A percentile compares a stretch with the other conserved stretches of the same genome.
These are phyloP conservation scores for Spodoptera littoralis DNA, from an alignment of 2,888 invertebrate genomes.

Conservation along the genomic window DNA sequence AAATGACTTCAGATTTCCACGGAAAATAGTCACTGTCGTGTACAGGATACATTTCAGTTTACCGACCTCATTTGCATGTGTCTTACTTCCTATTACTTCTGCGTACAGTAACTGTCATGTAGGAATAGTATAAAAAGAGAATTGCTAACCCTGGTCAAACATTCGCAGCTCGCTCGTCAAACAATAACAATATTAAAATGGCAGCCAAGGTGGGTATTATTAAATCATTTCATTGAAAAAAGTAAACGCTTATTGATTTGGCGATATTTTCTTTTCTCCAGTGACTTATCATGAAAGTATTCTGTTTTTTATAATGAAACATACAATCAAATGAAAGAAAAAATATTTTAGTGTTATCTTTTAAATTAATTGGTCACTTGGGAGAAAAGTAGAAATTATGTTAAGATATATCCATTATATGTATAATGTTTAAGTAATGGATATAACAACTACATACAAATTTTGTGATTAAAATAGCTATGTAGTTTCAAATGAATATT, in stretches of 20 bases:
- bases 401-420: too few relatives aligned
- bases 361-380: too few relatives aligned
- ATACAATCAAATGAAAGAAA: too few relatives aligned
- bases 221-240: not conserved
- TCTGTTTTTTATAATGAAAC: too few relatives aligned
- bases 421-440: too few relatives aligned
- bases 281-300: too few relatives aligned
- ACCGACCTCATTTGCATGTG: constrained; percentile 26
- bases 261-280: too few relatives aligned
- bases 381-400: too few relatives aligned
- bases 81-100: constrained; percentile 33
- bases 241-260: not conserved
- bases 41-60: constrained; percentile 26
- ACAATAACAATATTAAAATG: constrained; percentile 80
- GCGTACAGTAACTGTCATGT: constrained; percentile 1
- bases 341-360: too few relatives aligned
- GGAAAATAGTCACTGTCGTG: constrained; percentile 6
- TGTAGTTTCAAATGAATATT: not conserved
- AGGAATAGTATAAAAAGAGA: constrained; percentile 73
- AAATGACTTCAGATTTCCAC: not conserved
- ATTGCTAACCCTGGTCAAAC: constrained; percentile 70
- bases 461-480: too few relatives aligned
- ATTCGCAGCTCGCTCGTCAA: constrained; percentile 84
- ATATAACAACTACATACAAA: too few relatives aligned
- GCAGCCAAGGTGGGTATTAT: constrained; percentile 79